phyloP scores from a whole-genome alignment of 2,797 vertebrate genomes.

The Sciurus carolinensis region DNA sequence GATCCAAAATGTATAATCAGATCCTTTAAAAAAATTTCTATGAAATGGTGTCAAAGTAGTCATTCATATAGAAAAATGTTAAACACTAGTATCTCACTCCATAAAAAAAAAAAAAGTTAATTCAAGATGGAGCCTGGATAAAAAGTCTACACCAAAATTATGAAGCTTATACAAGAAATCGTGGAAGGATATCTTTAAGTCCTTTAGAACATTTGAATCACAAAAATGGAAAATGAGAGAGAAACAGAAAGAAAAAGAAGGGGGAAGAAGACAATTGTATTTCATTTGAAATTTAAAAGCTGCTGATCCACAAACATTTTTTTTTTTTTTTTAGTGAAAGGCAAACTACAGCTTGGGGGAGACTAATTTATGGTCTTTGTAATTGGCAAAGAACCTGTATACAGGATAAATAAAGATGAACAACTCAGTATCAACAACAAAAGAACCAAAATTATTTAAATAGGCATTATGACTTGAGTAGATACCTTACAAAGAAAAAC shows the following conservation, averaged over 20 bases:
- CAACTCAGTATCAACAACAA: constrained; percentile 3
- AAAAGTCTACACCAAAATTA: not conserved
- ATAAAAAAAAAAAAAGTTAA: not conserved
- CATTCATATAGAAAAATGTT: not conserved
- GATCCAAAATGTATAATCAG: not conserved
- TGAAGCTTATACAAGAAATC: constrained; percentile 4
- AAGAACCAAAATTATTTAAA: not conserved
- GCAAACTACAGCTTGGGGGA: not conserved
- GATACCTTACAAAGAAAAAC: not conserved
- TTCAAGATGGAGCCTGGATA: not conserved
- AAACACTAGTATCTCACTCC: not conserved
- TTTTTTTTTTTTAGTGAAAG: not conserved
- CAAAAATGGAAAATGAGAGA: not conserved
- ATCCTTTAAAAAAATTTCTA: not conserved
- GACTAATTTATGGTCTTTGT: constrained; percentile 36
- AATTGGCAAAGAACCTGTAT: not conserved
- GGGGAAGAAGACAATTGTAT: not conserved
- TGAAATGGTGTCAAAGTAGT: constrained; percentile 6
- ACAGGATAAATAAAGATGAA: not conserved
- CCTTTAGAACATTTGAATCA: not conserved
- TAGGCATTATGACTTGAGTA: not conserved
- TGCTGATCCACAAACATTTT: not conserved
- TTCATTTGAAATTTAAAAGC: constrained; percentile 38
- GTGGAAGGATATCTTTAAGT: not conserved
- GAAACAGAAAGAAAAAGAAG: not conserved